These are phyloP conservation scores for Aldabrachelys gigantea DNA, from an alignment of 2,113 vertebrate species.

Conservation along the genomic window DNA sequence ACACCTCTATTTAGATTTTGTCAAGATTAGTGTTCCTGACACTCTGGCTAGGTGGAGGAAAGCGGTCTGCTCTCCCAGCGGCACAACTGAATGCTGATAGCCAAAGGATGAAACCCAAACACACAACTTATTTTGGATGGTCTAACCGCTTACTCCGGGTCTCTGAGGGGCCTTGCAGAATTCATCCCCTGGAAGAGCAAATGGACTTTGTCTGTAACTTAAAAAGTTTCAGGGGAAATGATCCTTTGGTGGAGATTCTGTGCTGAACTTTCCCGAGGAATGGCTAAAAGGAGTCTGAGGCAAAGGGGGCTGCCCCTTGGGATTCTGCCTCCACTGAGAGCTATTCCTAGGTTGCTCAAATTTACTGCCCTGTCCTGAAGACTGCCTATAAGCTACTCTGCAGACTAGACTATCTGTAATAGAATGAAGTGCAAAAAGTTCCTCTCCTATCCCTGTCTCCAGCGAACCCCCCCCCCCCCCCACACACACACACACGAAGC, in stretches of 20 bases:
- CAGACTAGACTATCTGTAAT: background rate
- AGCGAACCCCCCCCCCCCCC: background rate
- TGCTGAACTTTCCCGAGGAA: background rate
- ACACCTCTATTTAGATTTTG: conserved; percentile 55
- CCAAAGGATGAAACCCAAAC: background rate
- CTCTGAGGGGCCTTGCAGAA: background rate
- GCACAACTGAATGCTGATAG: background rate
- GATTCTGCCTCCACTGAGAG: background rate
- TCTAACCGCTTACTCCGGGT: background rate
- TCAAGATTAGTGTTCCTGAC: conserved; percentile 19
- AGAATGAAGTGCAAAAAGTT: background rate
- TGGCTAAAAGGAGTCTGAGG: too few species aligned
- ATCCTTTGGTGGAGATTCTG: background rate
- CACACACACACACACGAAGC: too few species aligned
- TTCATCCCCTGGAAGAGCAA: background rate
- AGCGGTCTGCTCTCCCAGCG: background rate
- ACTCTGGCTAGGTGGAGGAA: background rate
- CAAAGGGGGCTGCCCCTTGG: background rate
- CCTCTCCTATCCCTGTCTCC: background rate
- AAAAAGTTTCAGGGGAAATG: background rate
- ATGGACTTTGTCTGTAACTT: background rate
- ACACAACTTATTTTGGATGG: background rate
- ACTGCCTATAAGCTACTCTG: background rate
- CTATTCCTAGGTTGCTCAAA: background rate
- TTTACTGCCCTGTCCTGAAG: background rate